phyloP scores from a whole-genome alignment of 2,888 invertebrate species.

The Drosophila affinis region DNA sequence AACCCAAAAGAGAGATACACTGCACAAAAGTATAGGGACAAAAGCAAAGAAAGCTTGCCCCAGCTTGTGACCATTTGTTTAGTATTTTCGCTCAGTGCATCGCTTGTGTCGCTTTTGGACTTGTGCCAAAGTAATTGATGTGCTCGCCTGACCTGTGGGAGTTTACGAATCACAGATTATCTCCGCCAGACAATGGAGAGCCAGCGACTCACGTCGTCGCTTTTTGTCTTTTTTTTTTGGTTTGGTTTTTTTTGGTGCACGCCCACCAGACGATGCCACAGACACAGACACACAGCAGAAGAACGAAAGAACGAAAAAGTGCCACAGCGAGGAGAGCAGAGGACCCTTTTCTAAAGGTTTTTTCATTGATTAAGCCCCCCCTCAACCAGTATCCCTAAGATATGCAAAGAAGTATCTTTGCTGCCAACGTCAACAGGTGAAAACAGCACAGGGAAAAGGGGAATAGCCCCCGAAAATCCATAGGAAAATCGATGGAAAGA shows the following conservation, averaged over 20 bases:
- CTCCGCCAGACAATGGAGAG: constrained; percentile 80
- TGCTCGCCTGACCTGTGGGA: constrained; percentile 82
- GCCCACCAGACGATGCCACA: constrained; percentile 45
- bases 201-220: constrained; percentile 75
- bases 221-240: constrained; percentile 12
- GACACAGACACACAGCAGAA: constrained; percentile 34
- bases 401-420: constrained; percentile 29
- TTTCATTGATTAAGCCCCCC: constrained; percentile 28
- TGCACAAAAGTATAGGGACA: too few relatives aligned
- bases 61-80: too few relatives aligned
- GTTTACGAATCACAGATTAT: constrained; percentile 82
- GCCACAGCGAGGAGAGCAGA: not conserved
- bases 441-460: constrained; percentile 5
- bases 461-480: not conserved
- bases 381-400: not conserved
- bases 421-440: constrained; percentile 23
- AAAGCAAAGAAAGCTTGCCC: too few relatives aligned
- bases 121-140: constrained; percentile 83
- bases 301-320: not conserved
- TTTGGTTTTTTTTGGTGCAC: constrained; percentile 31
- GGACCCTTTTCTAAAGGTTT: constrained; percentile 11
- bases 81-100: constrained; percentile 13
- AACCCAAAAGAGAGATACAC: not conserved
- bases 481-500: not conserved
- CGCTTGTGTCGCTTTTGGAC: constrained; percentile 51